These are phyloP conservation scores for Melanotaenia nigrans DNA, from an alignment of 2,797 vertebrate genomes.

Conservation along the genomic window DNA sequence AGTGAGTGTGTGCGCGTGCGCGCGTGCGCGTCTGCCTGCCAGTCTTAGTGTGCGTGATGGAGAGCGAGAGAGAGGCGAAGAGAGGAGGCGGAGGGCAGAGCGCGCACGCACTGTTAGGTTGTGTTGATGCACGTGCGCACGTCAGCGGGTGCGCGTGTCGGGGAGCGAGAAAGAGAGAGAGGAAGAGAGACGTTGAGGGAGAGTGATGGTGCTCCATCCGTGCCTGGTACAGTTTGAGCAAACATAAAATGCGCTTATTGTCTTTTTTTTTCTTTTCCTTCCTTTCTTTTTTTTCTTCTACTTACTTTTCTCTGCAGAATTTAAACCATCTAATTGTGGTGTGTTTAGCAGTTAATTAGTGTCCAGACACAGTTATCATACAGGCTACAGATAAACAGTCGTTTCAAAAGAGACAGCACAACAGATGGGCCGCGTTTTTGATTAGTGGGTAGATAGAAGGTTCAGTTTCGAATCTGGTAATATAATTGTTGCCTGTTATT, in stretches of 20 bases:
- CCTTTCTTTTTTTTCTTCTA: conserved; percentile 10
- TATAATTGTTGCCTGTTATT: conserved; percentile 88
- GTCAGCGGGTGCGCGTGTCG: conserved; percentile 49
- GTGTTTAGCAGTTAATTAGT: conserved; percentile 81
- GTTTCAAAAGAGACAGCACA: conserved; percentile 81
- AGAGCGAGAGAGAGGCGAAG: conserved; percentile 43
- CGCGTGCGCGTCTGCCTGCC: conserved; percentile 59
- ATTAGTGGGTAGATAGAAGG: conserved; percentile 85
- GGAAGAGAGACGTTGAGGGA: conserved; percentile 36
- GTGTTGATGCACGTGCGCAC: conserved; percentile 66
- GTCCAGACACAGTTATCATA: conserved; percentile 82
- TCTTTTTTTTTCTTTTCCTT: conserved; percentile 6
- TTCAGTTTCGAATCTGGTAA: conserved; percentile 83
- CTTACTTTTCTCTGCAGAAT: conserved; percentile 60
- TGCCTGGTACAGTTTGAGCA: conserved; percentile 61
- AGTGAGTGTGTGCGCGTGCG: conserved; percentile 78
- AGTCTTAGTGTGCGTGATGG: conserved; percentile 65
- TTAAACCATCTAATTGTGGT: conserved; percentile 76
- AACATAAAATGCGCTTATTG: conserved; percentile 69
- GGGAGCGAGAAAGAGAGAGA: conserved; percentile 30
- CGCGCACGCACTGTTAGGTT: conserved; percentile 55
- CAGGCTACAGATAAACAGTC: conserved; percentile 80
- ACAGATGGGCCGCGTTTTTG: conserved; percentile 87
- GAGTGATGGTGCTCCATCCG: conserved; percentile 59
- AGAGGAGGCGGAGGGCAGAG: conserved; percentile 39